These are phyloP conservation scores for Sebastolobus alascanus DNA, from an alignment of 2,797 vertebrate species.

Conservation along the genomic window DNA sequence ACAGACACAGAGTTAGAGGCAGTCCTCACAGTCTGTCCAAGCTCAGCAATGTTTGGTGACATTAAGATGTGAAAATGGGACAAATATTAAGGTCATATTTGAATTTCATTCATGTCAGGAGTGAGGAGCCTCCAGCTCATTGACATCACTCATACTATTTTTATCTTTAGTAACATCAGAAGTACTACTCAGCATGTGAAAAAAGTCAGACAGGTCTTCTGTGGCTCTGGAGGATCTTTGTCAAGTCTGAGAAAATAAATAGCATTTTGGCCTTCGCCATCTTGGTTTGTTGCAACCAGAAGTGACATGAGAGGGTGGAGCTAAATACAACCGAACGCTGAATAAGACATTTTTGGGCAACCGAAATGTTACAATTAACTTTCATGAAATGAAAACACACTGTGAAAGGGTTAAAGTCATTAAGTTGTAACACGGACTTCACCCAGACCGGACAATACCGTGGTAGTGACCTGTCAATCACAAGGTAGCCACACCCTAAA, in stretches of 20 bases:
- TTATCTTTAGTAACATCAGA: neutral
- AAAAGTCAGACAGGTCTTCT: neutral
- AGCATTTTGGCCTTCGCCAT: neutral
- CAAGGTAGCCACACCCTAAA: too few species aligned
- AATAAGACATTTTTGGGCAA: too few species aligned
- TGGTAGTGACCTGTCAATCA: too few species aligned
- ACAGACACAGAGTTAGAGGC: neutral
- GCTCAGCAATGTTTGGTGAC: neutral
- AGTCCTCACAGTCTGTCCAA: neutral
- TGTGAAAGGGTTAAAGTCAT: too few species aligned
- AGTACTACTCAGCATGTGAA: too few species aligned
- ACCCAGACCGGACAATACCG: too few species aligned
- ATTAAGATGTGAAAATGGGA: neutral
- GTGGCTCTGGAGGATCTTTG: neutral
- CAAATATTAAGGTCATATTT: neutral
- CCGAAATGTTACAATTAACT: too few species aligned
- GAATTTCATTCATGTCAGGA: neutral
- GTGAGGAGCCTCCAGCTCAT: neutral
- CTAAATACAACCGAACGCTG: too few species aligned
- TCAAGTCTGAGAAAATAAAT: neutral
- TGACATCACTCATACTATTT: neutral
- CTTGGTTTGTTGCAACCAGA: too few species aligned
- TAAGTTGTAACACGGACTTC: too few species aligned
- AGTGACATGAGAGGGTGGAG: too few species aligned
- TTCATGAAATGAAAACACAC: too few species aligned